phyloP scores from a whole-genome alignment of 2,888 invertebrate genomes.

The Drosophila seclusa region DNA sequence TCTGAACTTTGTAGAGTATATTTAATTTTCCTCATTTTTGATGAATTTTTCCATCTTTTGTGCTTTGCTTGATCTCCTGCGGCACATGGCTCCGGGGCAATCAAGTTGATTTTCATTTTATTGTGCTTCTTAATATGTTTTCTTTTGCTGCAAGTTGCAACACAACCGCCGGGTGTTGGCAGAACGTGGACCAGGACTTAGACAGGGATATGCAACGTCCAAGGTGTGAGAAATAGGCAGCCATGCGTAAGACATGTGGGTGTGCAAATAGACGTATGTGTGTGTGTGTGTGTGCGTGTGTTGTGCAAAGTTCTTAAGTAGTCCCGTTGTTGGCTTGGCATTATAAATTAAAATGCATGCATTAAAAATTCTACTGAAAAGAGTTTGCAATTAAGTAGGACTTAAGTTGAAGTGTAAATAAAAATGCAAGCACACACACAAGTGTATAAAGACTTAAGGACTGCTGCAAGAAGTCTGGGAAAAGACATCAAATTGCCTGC shows the following conservation, averaged over 20 bases:
- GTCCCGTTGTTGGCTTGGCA: slow-evolving; percentile 67
- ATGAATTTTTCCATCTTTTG: slow-evolving; percentile 7
- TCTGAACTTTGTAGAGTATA: slow-evolving; percentile 6
- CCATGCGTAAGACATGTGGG: slow-evolving; percentile 46
- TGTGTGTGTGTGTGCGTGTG: slow-evolving; percentile 26
- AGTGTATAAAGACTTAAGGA: slow-evolving; percentile 30
- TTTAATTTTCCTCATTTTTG: background rate
- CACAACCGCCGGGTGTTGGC: slow-evolving; percentile 8
- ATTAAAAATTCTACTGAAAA: slow-evolving; percentile 81
- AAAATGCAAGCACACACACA: slow-evolving; percentile 59
- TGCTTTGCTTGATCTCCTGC: slow-evolving; percentile 14
- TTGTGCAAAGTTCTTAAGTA: slow-evolving; percentile 70
- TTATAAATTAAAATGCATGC: slow-evolving; percentile 83
- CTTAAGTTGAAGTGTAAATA: slow-evolving; percentile 80
- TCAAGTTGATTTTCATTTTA: slow-evolving; percentile 65
- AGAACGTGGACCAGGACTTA: slow-evolving; percentile 58
- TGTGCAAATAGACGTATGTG: slow-evolving; percentile 4
- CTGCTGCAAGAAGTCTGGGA: slow-evolving; percentile 33
- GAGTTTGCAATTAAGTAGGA: slow-evolving; percentile 80
- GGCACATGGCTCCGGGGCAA: slow-evolving; percentile 20
- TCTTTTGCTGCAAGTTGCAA: slow-evolving; percentile 39
- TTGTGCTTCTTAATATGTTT: slow-evolving; percentile 69
- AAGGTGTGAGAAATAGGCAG: slow-evolving; percentile 69
- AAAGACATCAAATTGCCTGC: slow-evolving; percentile 69
- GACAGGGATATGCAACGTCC: slow-evolving; percentile 65